Percentiles rank a stretch among this genome's conserved stretches.
phyloP scores from a whole-genome alignment of 2,888 invertebrate genomes.

The Bombylius major region DNA sequence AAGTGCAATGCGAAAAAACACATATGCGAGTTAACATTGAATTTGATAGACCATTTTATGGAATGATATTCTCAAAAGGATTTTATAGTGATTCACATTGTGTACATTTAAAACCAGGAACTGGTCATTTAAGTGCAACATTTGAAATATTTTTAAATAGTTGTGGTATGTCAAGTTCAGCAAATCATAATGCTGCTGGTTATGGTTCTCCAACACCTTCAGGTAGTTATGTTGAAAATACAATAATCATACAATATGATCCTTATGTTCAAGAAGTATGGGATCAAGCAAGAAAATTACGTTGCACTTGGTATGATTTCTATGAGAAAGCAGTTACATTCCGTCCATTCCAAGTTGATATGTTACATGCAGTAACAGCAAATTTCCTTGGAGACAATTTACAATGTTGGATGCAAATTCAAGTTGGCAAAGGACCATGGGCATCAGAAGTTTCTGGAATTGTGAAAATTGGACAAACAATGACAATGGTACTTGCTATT shows the following conservation, averaged over 20 bases:
- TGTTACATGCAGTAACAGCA: constrained; percentile 88
- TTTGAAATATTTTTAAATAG: constrained; percentile 89
- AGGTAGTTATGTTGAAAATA: constrained; percentile 88
- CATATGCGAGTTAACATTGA: constrained; percentile 92
- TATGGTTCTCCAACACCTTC: constrained; percentile 83
- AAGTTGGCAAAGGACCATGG: constrained; percentile 93
- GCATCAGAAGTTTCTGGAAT: constrained; percentile 93
- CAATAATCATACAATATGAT: constrained; percentile 89
- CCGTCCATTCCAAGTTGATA: constrained; percentile 90
- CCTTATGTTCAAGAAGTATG: constrained; percentile 90
- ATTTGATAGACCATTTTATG: constrained; percentile 89
- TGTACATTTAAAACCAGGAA: constrained; percentile 81
- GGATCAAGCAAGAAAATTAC: constrained; percentile 81
- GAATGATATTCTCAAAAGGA: constrained; percentile 92
- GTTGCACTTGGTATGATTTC: constrained; percentile 94
- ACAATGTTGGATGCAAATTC: constrained; percentile 97
- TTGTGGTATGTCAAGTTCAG: constrained; percentile 90
- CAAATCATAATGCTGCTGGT: constrained; percentile 69
- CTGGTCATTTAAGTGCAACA: constrained; percentile 80
- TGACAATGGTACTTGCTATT: constrained; percentile 93
- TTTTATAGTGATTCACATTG: constrained; percentile 86
- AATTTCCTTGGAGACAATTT: constrained; percentile 92
- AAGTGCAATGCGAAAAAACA: constrained; percentile 91
- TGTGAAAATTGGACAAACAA: constrained; percentile 90
- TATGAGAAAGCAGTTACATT: constrained; percentile 92